Base-by-base conservation (phyloP, 1,140 invertebrate species). In the Arion vulgaris region DNA sequence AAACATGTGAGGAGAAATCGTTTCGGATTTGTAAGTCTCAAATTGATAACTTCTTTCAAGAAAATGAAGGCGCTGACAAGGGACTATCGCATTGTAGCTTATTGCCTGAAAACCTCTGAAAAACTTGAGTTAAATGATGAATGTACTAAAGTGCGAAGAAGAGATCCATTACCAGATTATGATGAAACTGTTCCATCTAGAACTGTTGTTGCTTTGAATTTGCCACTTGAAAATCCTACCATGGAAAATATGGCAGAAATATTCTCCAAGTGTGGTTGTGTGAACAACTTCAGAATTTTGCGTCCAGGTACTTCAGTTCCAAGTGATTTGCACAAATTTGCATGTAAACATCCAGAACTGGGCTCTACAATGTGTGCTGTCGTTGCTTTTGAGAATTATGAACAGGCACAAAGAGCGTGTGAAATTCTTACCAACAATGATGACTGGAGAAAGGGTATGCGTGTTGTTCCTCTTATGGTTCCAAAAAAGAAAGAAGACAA, bases 1-100 rank as follows among this genome's bases (percentile, higher is more conserved):
- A 99, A 98, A 91, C 97, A 98, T 91, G 97, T 98, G 4, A 95
- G 96, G 49, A 94, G 97, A 34, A 98, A 98, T 90, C 98, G 98
- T 91, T 96, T 98, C 92, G 97, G 98, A 19, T 98, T 96, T 92
- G 97, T 99, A 0, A 97, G 96, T 45, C 93, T 98, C 15, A 98
- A 98, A 91, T 93, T 99, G 57, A 97, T 98, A 76, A 97, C 97
- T 0, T 97, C 96, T 86, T 93, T 93, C 80, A 91, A 98, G 90
- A 95, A 97, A 71, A 97, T 98, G 38, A 93, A 92, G 86, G 88
- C 90, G 19, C 92, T 98, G 49, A 97, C 96, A 9, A 96, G 97
- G 90, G 97, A 98, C 89, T 98, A 97, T 96, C 94, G 97, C 77
- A 96, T 96, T 0, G 97, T 98, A 7, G 96, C 97, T 2, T 95